Percentiles rank a stretch among this genome's conserved stretches.
phyloP scores from a whole-genome alignment of 1,140 invertebrate species.

The Dufourea novaeangliae region DNA sequence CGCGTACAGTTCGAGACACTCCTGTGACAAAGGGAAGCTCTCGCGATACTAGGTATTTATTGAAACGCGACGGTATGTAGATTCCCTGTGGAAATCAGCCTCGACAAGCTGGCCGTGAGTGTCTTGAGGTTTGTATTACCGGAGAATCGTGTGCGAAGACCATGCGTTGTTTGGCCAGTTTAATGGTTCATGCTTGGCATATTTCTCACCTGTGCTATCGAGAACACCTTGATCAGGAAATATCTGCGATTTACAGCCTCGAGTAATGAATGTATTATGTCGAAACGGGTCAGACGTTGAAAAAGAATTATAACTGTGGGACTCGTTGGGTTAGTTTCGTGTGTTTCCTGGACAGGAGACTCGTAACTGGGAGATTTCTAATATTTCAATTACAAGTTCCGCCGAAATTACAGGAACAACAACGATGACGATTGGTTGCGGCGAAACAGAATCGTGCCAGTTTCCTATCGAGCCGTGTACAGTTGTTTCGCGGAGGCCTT shows the following conservation, averaged over 20 bases:
- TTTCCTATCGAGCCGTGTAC: slow-evolving; percentile 32
- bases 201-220: background rate
- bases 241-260: too few relatives aligned
- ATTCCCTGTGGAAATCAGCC: background rate
- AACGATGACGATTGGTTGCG: slow-evolving; percentile 17
- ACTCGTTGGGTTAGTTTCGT: background rate
- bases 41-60: slow-evolving; percentile 1
- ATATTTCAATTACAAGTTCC: slow-evolving; percentile 21
- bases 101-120: background rate
- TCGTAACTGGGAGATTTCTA: slow-evolving; percentile 1
- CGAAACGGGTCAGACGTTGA: too few relatives aligned
- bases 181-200: background rate
- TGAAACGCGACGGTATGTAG: background rate
- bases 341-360: background rate
- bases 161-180: background rate
- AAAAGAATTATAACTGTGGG: too few relatives aligned
- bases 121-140: background rate
- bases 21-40: slow-evolving; percentile 20
- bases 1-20: slow-evolving; percentile 7
- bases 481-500: slow-evolving; percentile 53
- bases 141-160: background rate
- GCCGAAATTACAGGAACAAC: slow-evolving; percentile 24
- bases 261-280: too few relatives aligned
- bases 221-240: too few relatives aligned
- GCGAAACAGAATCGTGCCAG: slow-evolving; percentile 37